Base-by-base conservation (phyloP, 2,888 invertebrate species). In the Eupelmus urozonus region DNA sequence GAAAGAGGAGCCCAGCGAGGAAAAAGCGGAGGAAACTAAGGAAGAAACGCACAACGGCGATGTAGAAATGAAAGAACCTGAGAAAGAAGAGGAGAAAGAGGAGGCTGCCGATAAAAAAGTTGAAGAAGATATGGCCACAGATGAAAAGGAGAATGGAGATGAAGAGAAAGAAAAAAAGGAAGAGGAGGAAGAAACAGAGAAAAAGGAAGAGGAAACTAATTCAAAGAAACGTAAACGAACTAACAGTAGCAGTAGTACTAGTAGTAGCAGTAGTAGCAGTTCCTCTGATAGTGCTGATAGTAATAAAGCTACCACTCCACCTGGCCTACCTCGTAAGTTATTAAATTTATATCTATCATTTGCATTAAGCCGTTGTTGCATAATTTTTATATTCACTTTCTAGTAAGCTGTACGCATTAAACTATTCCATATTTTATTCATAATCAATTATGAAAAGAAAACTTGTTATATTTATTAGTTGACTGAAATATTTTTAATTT, bases 141-240 rank as follows among this genome's bases (percentile, higher is more conserved):
- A 80, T 42, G 78, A 78, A 11, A 81, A 80, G 45, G 11, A 23
- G 29, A 90, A 88, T 63, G 20, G 20, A 18, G 91, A 90, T 73
- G 87, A 53, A 53, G 90, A 63, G 69, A 90, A 90, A 84, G 87
- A 82, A 83, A 82, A 82, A 40, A 87, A 85, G 66, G 87, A 86
- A 78, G 85, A 84, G 40, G 88, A 90, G 59, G 90, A 90, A 87
- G 87, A 83, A 70, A 89, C 90, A 13, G 78, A 80, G 45, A 77
- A 78, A 9, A 81, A 80, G 45, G 9, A 23, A 34, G 90, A 88
- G 63, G 91, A 90, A 74, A 86, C 84, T 0, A 90, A 87, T 86
- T 83, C 82, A 90, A 93, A 82, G 91, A 93, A 88, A 85, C 91
- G 85, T 83, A 93, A 90, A 86, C 90, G 91, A 29, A 91, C 91